Evolutionary conservation across 2,888 invertebrate genomes (phyloP), one percentile per base, ranked within the genome.

Genomic region (Athripsodes cinereus): DNA sequence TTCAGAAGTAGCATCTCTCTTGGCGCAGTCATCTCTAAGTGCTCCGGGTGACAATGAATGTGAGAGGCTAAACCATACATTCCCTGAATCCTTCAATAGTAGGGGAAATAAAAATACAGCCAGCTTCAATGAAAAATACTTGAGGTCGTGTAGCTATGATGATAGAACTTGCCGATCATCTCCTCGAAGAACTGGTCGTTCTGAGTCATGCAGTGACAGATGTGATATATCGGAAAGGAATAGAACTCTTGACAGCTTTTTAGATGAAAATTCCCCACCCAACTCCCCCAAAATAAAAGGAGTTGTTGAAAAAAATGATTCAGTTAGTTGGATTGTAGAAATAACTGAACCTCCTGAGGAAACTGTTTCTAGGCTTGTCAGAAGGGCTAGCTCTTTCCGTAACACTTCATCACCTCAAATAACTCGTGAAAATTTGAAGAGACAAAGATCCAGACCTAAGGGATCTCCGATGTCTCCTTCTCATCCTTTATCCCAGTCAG

Each of bases 321-420:
- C 91, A 0, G 90, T 92, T 40, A 90, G 91, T 67, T 92, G 90
- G 85, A 90, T 92, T 18, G 76, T 92, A 26, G 91, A 92, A 70
- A 86, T 92, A 69, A 86, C 87, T 66, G 85, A 85, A 67, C 82
- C 85, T 13, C 86, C 88, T 0, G 87, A 88, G 67, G 84, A 83
- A 63, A 82, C 87, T 44, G 87, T 87, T 48, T 82, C 84, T 51
- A 82, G 88, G 66, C 78, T 88, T 68, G 84, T 88, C 6, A 76
- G 87, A 34, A 79, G 86, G 48, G 87, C 85, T 1, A 75, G 74
- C 11, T 84, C 87, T 20, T 84, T 87, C 73, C 81, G 87, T 57
- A 72, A 74, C 58, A 66, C 72, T 1, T 71, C 72, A 2, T 73
- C 81, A 64, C 79, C 72, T 5, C 63, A 55, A 20, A 61, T 57